Percentiles rank a stretch among this genome's conserved stretches.
Conservation (phyloP, 2,113 vertebrate genomes). For the Mesoclemmys tuberculata region DNA sequence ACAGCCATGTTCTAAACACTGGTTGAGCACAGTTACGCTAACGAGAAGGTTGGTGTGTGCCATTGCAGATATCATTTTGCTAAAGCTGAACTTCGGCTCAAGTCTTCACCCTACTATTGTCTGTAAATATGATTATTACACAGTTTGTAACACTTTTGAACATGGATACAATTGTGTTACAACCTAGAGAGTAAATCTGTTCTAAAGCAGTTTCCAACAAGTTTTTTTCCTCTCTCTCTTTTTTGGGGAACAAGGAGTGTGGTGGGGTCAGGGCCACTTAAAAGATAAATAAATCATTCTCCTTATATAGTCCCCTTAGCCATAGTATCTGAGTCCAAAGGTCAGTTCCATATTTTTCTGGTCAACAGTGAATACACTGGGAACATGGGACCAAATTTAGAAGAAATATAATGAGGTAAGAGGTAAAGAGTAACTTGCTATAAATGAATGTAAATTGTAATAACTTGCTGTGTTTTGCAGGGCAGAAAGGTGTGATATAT, state of each 20-base stretch:
- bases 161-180: fast-evolving
- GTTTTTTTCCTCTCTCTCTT: neutral
- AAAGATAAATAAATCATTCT: neutral
- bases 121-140: neutral
- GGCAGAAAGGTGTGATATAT: neutral
- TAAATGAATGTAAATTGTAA: neutral
- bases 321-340: neutral
- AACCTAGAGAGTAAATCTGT: neutral
- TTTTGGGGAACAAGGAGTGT: neutral
- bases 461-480: neutral
- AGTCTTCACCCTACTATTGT: neutral
- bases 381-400: neutral
- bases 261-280: neutral
- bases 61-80: neutral
- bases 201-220: neutral
- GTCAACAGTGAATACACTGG: neutral
- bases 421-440: neutral
- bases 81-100: neutral
- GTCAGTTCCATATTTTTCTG: neutral
- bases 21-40: neutral
- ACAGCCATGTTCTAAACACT: neutral
- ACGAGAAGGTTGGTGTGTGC: neutral
- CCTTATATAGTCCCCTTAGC: neutral
- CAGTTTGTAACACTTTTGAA: neutral
- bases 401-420: neutral